Evolutionary conservation across 2,113 vertebrate genomes (phyloP), one percentile per base, ranked within the genome.

Genomic region (Misgurnus mizolepis): DNA sequence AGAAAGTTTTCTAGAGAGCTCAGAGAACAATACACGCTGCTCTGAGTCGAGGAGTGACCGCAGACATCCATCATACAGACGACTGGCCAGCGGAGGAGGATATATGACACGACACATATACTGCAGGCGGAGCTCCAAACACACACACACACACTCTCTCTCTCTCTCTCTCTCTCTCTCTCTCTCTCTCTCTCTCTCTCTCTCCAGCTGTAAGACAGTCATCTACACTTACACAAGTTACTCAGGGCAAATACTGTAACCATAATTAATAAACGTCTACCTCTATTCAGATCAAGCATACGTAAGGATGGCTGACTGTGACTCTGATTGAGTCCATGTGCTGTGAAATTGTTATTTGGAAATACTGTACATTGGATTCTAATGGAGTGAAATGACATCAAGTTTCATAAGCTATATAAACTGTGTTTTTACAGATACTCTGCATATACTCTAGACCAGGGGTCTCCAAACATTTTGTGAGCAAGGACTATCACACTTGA

Each of bases 11-110:
- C 70, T 73, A 67, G 65, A 47, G 66, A 6, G 1, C 50, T 81
- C 56, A 55, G 79, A 86, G 85, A 86, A 86, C 82, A 86, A 86
- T 79, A 73, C 79, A 79, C 47, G 76, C 73, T 71, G 34, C 43
- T 70, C 34, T 69, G 81, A 78, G 55, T 2, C 15, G 49, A 78
- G 45, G 22, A 67, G 73, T 67, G 74, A 74, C 76, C 65, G 53
- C 72, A 64, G 76, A 67, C 67, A 86, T 79, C 60, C 68, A 80
- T 79, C 85, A 83, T 56, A 41, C 58, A 75, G 66, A 22, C 79
- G 11, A 34, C 75, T 71, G 61, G 78, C 43, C 68, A 81, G 82
- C 49, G 22, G 69, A 45, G 76, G 61, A 47, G 65, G 78, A 76
- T 6, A 64, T 6, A 82, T 76, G 75, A 84, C 69, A 72, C 22